Percentiles rank a stretch among this genome's conserved stretches.
Evolutionary conservation across 2,113 vertebrate species (phyloP).

Genomic region (Mesitornis unicolor): DNA sequence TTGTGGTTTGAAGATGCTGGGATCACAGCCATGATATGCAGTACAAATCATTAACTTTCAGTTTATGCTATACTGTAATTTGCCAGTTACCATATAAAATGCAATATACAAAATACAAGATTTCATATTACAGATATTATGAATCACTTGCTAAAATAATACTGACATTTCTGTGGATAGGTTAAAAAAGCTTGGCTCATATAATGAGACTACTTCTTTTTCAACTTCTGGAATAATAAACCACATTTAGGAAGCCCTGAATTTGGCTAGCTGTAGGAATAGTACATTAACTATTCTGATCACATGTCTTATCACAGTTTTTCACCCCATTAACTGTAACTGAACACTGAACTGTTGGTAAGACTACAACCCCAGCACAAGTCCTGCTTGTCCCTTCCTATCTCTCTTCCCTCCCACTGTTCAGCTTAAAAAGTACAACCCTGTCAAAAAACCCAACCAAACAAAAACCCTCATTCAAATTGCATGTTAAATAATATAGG

Average conservation of each 20-base stretch:
- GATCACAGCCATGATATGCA: conserved; percentile 43
- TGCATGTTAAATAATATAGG: background rate
- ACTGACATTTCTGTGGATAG: conserved; percentile 46
- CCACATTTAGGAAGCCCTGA: conserved; percentile 41
- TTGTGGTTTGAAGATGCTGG: conserved; percentile 44
- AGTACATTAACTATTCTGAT: conserved; percentile 46
- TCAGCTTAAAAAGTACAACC: background rate
- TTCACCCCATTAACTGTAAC: conserved; percentile 66
- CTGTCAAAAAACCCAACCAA: background rate
- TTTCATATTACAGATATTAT: conserved; percentile 51
- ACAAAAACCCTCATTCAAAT: background rate
- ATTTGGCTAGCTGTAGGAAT: conserved; percentile 1
- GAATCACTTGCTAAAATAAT: conserved; percentile 52
- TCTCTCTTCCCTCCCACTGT: background rate
- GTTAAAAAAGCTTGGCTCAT: conserved; percentile 34
- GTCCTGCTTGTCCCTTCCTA: background rate
- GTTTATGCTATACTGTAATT: conserved; percentile 18
- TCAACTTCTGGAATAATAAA: conserved; percentile 40
- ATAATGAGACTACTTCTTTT: background rate
- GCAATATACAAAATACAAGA: conserved; percentile 32
- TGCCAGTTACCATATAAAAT: conserved; percentile 36
- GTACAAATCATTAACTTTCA: conserved; percentile 33
- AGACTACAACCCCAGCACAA: background rate
- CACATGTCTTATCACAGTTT: conserved; percentile 23
- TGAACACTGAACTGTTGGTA: background rate